Conservation (phyloP, 2,113 vertebrate species). For the Ptilonorhynchus violaceus region DNA sequence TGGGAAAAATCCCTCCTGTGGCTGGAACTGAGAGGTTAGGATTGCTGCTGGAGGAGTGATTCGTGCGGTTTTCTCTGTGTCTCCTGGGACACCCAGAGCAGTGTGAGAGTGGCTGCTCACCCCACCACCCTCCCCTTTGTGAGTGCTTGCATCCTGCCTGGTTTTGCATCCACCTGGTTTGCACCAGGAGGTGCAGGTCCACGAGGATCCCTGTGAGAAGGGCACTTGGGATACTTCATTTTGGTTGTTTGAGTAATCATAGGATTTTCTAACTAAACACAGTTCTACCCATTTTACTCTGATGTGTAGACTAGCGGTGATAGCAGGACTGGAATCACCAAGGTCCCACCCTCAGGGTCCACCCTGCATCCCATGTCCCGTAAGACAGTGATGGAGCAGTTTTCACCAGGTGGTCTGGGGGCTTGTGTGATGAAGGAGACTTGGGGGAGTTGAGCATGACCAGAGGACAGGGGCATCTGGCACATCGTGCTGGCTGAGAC, state of each 20-base stretch:
- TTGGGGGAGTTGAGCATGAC: not conserved
- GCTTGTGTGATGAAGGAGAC: not conserved
- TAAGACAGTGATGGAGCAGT: not conserved
- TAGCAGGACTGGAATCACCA: not conserved
- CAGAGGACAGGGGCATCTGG: too few species aligned
- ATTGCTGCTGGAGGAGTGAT: not conserved
- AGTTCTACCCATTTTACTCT: not conserved
- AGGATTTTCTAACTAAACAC: not conserved
- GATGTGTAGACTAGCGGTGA: not conserved
- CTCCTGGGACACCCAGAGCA: accelerated
- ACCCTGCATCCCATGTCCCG: accelerated
- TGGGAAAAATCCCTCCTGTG: not conserved
- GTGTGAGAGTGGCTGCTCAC: not conserved
- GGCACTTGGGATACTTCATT: not conserved
- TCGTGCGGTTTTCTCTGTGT: not conserved
- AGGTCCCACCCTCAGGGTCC: not conserved
- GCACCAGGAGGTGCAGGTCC: not conserved
- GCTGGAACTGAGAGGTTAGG: not conserved
- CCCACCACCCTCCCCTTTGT: not conserved
- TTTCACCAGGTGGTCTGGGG: not conserved
- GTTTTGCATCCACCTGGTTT: not conserved
- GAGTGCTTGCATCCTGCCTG: not conserved
- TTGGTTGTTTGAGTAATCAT: not conserved
- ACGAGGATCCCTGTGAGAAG: not conserved
- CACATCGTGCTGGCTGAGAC: accelerated